phyloP scores from a whole-genome alignment of 2,888 invertebrate genomes.

The Drosophila kambysellisi region DNA sequence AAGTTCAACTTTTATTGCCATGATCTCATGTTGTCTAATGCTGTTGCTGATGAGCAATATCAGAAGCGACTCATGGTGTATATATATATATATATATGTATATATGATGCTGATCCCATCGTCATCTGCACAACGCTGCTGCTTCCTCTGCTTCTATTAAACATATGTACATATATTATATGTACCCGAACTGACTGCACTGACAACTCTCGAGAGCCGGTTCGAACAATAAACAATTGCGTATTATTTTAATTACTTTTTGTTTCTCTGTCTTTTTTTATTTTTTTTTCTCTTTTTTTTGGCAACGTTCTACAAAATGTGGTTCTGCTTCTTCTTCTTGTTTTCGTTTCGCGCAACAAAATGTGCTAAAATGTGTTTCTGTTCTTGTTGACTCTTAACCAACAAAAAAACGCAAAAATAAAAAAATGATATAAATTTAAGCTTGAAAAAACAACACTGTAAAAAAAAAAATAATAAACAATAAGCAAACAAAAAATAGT shows the following conservation, averaged over 20 bases:
- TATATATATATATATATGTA: not conserved
- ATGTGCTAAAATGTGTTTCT: constrained; percentile 59
- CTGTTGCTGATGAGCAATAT: constrained; percentile 18
- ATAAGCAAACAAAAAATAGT: constrained; percentile 12
- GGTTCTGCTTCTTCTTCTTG: constrained; percentile 17
- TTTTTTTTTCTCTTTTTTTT: constrained; percentile 24
- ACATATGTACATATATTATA: constrained; percentile 24
- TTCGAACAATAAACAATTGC: constrained; percentile 66
- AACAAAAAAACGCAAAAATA: constrained; percentile 31
- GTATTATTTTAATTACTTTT: constrained; percentile 72
- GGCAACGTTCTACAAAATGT: constrained; percentile 48
- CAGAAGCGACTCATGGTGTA: not conserved
- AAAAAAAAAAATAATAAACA: constrained; percentile 29
- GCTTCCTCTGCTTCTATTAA: constrained; percentile 4
- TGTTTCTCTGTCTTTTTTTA: constrained; percentile 5
- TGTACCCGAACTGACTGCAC: not conserved
- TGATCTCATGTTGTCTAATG: constrained; percentile 51
- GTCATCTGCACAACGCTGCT: constrained; percentile 33
- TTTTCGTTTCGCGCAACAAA: constrained; percentile 42
- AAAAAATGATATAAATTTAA: constrained; percentile 29
- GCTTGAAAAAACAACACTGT: constrained; percentile 16
- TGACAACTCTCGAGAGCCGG: constrained; percentile 21
- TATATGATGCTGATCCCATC: constrained; percentile 36
- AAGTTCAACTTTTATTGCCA: constrained; percentile 45
- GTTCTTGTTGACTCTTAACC: constrained; percentile 34